Percentiles rank a stretch among this genome's conserved stretches.
phyloP scores from a whole-genome alignment of 2,113 vertebrate genomes.

The Mus musculus region DNA sequence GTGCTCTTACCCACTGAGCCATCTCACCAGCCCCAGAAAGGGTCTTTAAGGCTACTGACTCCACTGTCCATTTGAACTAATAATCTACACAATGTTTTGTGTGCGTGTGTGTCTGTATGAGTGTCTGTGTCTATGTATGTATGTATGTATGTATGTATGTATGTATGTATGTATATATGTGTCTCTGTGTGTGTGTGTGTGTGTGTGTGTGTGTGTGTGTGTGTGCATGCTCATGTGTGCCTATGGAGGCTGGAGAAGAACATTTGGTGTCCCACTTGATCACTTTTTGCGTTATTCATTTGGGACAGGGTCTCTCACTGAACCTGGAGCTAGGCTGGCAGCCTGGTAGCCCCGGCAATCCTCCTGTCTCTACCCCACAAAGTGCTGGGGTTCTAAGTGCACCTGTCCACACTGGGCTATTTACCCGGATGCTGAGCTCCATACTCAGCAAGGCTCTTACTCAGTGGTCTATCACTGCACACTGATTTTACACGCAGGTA shows the following conservation, averaged over 20 bases:
- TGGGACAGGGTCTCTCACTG: not conserved
- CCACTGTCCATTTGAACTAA: not conserved
- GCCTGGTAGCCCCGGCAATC: not conserved
- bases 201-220: not conserved
- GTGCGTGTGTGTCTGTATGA: not conserved
- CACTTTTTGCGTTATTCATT: not conserved
- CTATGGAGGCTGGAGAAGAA: not conserved
- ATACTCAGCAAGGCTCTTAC: not conserved
- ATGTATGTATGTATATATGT: not conserved
- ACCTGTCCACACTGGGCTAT: not conserved
- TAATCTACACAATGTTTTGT: not conserved
- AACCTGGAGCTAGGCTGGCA: not conserved
- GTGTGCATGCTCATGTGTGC: not conserved
- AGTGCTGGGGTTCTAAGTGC: not conserved
- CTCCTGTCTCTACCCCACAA: not conserved
- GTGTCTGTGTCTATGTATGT: not conserved
- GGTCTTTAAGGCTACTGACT: not conserved
- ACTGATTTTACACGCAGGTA: not conserved
- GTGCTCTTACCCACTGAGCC: too few species aligned
- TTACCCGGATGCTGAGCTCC: not conserved
- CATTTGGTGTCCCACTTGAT: not conserved
- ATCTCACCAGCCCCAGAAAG: not conserved
- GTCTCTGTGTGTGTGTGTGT: not conserved
- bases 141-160: not conserved
- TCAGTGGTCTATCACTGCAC: not conserved